These are phyloP conservation scores for Clarias batrachus DNA, from an alignment of 2,113 vertebrate species.

Conservation along the genomic window DNA sequence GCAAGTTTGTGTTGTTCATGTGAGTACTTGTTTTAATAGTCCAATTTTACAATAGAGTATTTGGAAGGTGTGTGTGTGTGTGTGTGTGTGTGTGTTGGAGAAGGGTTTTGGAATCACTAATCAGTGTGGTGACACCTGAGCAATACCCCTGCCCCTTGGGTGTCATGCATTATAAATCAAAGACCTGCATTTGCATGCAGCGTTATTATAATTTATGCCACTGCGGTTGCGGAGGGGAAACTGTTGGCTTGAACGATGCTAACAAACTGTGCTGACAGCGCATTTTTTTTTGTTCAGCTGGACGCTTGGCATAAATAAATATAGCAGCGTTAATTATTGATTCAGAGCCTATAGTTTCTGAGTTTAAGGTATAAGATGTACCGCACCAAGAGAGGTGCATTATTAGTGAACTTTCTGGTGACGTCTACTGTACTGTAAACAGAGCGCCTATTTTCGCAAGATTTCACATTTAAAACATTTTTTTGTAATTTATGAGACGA, in stretches of 20 bases:
- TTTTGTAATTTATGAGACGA: background rate
- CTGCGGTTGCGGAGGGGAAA: conserved; percentile 67
- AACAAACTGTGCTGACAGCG: conserved; percentile 75
- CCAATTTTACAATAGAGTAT: background rate
- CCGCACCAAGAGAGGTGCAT: background rate
- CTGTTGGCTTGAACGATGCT: conserved; percentile 72
- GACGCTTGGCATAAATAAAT: conserved; percentile 70
- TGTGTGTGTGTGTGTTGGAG: conserved; percentile 36
- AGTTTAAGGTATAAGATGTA: background rate
- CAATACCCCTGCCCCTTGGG: conserved; percentile 75
- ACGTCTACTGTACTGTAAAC: background rate
- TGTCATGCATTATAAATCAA: conserved; percentile 83
- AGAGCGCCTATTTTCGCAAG: background rate
- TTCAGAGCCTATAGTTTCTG: conserved; percentile 56
- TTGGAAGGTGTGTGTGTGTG: conserved; percentile 33
- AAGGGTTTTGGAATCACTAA: conserved; percentile 77
- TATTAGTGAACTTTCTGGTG: background rate
- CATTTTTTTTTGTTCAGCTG: conserved; percentile 69
- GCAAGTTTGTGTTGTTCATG: conserved; percentile 18
- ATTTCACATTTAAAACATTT: background rate
- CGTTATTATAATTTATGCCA: conserved; percentile 74
- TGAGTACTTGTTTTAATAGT: conserved; percentile 31
- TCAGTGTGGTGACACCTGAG: conserved; percentile 80
- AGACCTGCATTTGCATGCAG: conserved; percentile 76
- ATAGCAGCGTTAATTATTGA: conserved; percentile 71